Conservation (phyloP, 2,888 invertebrate genomes). For the Glaucopsyche alexis region DNA sequence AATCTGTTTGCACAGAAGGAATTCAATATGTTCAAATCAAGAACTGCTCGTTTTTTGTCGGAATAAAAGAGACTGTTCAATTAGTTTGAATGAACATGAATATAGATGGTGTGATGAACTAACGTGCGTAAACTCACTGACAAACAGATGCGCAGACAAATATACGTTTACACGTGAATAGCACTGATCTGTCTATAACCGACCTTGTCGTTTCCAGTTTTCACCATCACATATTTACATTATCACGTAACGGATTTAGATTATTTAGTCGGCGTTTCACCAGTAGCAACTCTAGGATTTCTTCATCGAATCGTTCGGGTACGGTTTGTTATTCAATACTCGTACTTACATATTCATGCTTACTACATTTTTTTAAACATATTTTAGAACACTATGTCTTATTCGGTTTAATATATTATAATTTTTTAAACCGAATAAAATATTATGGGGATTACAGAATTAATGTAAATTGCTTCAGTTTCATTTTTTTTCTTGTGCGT, state of each 20-base stretch:
- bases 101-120: not conserved
- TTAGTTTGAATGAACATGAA: not conserved
- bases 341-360: not conserved
- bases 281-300: not conserved
- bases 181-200: slow-evolving; percentile 15
- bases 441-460: not conserved
- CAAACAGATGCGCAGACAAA: not conserved
- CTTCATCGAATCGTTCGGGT: not conserved
- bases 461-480: not conserved
- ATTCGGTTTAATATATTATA: too few relatives aligned
- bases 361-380: not conserved
- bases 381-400: too few relatives aligned
- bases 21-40: too few relatives aligned
- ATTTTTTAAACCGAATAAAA: too few relatives aligned
- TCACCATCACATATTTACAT: slow-evolving; percentile 23
- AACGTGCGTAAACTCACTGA: not conserved
- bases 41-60: not conserved
- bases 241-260: slow-evolving; percentile 12
- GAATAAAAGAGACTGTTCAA: not conserved
- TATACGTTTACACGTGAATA: slow-evolving; percentile 5
- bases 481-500: not conserved
- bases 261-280: slow-evolving; percentile 19
- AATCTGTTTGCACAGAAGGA: not conserved
- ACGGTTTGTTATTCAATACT: not conserved
- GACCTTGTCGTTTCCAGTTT: slow-evolving; percentile 21